These are phyloP conservation scores for Drosophila sturtevanti DNA, from an alignment of 1,140 invertebrate genomes.

Conservation along the genomic window DNA sequence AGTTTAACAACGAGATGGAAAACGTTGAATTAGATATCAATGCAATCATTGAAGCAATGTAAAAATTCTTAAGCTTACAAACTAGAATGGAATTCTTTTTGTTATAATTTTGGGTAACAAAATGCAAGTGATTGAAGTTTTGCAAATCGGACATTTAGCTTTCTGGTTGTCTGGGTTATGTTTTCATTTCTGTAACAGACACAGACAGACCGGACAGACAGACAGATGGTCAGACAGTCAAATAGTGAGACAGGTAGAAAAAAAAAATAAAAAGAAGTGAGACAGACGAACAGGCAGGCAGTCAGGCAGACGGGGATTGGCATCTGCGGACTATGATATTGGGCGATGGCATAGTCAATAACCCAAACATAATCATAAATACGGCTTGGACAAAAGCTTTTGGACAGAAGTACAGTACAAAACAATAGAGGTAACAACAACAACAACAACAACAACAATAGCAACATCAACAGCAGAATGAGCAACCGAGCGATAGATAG, in stretches of 20 bases:
- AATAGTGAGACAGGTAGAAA: background rate
- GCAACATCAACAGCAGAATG: slow-evolving; percentile 13
- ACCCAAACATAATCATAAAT: slow-evolving; percentile 35
- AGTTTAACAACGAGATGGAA: slow-evolving; percentile 1
- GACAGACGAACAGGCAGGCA: background rate
- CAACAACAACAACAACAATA: slow-evolving; percentile 18
- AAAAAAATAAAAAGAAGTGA: background rate
- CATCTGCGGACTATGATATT: slow-evolving; percentile 15
- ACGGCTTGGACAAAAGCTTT: slow-evolving; percentile 24
- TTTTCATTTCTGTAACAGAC: slow-evolving; percentile 7
- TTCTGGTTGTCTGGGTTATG: slow-evolving; percentile 8
- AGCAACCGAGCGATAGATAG: background rate
- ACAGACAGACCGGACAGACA: background rate
- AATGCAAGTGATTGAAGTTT: background rate
- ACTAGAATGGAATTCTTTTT: slow-evolving; percentile 13
- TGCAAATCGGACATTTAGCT: slow-evolving; percentile 7
- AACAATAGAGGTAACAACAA: slow-evolving; percentile 25
- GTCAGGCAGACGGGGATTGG: background rate
- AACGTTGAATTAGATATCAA: slow-evolving; percentile 13
- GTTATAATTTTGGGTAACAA: background rate
- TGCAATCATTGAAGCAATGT: slow-evolving; percentile 7
- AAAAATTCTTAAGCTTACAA: slow-evolving; percentile 5
- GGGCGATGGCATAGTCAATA: slow-evolving; percentile 21
- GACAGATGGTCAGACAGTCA: background rate
- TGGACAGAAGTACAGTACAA: slow-evolving; percentile 7